Conservation (phyloP, 2,888 invertebrate genomes). For the Pammene aurita region DNA sequence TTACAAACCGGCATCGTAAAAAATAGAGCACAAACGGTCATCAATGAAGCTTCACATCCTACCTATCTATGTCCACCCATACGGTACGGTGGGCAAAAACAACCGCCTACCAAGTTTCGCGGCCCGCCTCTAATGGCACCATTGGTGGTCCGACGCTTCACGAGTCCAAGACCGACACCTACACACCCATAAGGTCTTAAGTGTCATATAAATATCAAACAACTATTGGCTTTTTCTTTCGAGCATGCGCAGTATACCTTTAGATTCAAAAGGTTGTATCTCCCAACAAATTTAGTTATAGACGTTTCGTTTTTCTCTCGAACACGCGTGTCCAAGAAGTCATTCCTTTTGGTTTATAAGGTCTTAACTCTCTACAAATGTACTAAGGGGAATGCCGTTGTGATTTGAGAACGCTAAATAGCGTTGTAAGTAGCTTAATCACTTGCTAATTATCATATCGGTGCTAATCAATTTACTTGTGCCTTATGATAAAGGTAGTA, state of each 20-base stretch:
- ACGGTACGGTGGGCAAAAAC: conserved; percentile 46
- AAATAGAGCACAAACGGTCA: background rate
- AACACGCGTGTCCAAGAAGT: background rate
- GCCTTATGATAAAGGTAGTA: conserved; percentile 18
- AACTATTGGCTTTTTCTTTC: background rate
- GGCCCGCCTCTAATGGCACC: conserved; percentile 49
- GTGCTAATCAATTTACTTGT: conserved; percentile 11
- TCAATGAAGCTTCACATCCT: conserved; percentile 4
- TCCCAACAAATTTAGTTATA: background rate
- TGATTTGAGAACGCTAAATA: background rate
- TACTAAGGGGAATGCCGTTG: background rate
- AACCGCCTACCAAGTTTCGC: conserved; percentile 48
- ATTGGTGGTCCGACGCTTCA: conserved; percentile 56
- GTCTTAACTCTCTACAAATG: background rate
- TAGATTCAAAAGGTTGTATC: background rate
- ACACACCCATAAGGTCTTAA: background rate
- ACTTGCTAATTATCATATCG: conserved; percentile 30
- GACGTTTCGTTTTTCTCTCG: background rate
- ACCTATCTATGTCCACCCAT: conserved; percentile 23
- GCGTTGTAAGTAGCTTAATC: conserved; percentile 30
- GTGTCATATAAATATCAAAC: background rate
- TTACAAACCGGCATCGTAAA: background rate
- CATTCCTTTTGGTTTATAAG: background rate
- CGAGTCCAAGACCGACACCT: conserved; percentile 43
- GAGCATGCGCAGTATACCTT: background rate